Percentiles rank a stretch among this genome's conserved stretches.
phyloP scores from a whole-genome alignment of 2,113 vertebrate genomes.

The Clinocottus analis region DNA sequence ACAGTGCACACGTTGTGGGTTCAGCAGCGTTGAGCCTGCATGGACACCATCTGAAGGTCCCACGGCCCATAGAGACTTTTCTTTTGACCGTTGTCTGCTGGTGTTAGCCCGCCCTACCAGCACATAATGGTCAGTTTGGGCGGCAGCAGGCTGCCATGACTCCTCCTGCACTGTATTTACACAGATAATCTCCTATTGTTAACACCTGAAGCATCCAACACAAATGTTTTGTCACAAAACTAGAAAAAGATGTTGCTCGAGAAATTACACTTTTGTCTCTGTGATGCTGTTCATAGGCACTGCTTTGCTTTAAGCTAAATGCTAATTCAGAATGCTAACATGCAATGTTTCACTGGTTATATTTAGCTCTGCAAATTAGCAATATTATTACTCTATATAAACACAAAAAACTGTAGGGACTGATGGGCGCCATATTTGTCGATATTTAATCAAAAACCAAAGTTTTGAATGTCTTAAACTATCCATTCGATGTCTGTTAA shows the following conservation, averaged over 20 bases:
- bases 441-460: neutral
- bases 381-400: neutral
- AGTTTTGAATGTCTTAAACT: neutral
- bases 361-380: neutral
- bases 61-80: too few species aligned
- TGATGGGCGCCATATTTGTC: neutral
- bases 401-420: neutral
- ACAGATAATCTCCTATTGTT: neutral
- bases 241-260: neutral
- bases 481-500: too few species aligned
- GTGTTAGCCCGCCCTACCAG: slow-evolving; percentile 29
- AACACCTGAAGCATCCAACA: neutral
- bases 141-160: slow-evolving; percentile 32
- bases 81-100: too few species aligned
- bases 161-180: slow-evolving; percentile 36
- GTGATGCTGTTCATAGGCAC: neutral
- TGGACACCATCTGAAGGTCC: neutral
- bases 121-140: slow-evolving; percentile 53
- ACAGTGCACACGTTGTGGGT: slow-evolving; percentile 1
- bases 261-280: neutral
- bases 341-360: neutral
- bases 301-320: neutral
- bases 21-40: too few species aligned
- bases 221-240: neutral
- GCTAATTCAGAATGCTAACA: neutral